A percentile compares a stretch with the other conserved stretches of the same genome.
phyloP scores from a whole-genome alignment of 2,113 vertebrate genomes.

The Sporophila hypoxantha region DNA sequence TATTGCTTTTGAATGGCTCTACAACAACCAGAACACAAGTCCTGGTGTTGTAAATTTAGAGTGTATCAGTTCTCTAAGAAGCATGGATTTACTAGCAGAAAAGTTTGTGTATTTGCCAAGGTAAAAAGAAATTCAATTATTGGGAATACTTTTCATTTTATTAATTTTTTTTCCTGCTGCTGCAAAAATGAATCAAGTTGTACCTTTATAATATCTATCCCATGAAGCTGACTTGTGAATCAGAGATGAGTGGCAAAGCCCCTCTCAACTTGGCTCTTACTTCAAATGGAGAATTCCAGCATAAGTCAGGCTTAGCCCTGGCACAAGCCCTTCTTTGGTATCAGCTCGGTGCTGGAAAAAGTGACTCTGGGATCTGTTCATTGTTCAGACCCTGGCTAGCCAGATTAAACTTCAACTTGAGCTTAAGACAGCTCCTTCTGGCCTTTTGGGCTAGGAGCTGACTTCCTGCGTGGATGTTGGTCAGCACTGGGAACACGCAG shows the following conservation, averaged over 20 bases:
- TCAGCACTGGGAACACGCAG: not conserved
- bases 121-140: not conserved
- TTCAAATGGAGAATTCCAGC: not conserved
- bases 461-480: rapidly evolving
- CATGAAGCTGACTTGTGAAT: not conserved
- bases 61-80: not conserved
- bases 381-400: not conserved
- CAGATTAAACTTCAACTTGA: not conserved
- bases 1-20: not conserved
- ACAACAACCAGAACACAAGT: not conserved
- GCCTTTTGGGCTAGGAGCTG: not conserved
- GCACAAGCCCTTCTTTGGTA: not conserved
- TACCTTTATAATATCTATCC: not conserved
- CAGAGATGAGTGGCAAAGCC: not conserved
- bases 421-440: not conserved
- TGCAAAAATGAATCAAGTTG: not conserved
- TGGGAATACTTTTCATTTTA: not conserved
- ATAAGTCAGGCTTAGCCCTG: not conserved
- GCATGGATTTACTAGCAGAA: not conserved
- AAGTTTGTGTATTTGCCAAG: not conserved
- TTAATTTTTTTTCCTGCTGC: not conserved
- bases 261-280: not conserved
- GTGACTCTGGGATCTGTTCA: not conserved
- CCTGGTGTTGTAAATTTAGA: rapidly evolving
- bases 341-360: not conserved